These are phyloP conservation scores for Hypocryptadius cinnamomeus DNA, from an alignment of 2,113 vertebrate species.

Conservation along the genomic window DNA sequence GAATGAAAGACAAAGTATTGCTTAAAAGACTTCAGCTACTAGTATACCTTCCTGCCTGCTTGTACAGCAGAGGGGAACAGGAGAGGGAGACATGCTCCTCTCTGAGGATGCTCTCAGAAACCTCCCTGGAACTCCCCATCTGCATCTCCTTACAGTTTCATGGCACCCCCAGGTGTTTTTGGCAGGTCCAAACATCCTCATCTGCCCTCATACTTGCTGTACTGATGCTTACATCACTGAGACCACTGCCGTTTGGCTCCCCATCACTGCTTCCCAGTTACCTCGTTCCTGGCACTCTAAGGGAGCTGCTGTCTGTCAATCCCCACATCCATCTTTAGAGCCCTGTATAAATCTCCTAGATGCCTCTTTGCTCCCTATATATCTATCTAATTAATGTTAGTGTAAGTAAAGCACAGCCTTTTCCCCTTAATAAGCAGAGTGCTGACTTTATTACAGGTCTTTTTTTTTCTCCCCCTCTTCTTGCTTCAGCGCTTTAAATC, in stretches of 20 bases:
- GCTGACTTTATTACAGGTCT: slow-evolving; percentile 76
- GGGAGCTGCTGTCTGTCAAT: not conserved
- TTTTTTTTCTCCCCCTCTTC: slow-evolving; percentile 26
- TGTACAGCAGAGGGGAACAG: not conserved
- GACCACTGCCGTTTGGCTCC: not conserved
- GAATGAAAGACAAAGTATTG: not conserved
- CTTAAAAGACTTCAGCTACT: not conserved
- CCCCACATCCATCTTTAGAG: not conserved
- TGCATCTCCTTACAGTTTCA: not conserved
- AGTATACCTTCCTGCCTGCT: not conserved
- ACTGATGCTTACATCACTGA: not conserved
- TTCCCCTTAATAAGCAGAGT: slow-evolving; percentile 81
- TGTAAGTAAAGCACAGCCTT: slow-evolving; percentile 75
- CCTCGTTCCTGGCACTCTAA: not conserved
- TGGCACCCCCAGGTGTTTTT: not conserved
- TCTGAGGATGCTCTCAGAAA: not conserved
- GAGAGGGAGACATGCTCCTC: not conserved
- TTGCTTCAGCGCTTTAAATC: slow-evolving; percentile 74
- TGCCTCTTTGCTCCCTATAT: slow-evolving; percentile 64
- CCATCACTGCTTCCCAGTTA: not conserved
- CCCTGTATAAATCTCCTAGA: slow-evolving; percentile 43
- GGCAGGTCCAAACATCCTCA: not conserved
- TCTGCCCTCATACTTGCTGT: not conserved
- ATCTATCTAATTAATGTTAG: slow-evolving; percentile 80
- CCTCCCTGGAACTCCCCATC: not conserved